Evolutionary conservation across 2,797 vertebrate genomes (phyloP).

Genomic region (Coregonus suidteri): DNA sequence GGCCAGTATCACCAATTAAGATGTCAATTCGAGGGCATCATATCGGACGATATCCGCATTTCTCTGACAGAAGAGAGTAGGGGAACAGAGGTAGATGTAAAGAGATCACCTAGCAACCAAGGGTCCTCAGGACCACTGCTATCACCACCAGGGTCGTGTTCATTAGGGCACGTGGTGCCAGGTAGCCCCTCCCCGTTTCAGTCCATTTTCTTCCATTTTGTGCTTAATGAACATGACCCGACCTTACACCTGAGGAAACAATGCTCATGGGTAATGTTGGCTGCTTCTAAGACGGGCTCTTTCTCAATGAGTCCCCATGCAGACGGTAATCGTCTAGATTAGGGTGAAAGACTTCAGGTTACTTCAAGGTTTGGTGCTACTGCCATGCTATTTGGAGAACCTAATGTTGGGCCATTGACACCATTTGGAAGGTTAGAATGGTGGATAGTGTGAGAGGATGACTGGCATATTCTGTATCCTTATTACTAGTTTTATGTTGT

Average conservation of each 20-base stretch:
- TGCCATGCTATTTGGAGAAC: neutral
- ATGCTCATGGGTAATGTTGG: neutral
- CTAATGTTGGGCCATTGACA: neutral
- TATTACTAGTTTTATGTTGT: neutral
- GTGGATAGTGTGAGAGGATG: neutral
- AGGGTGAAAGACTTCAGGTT: neutral
- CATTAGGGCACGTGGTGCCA: neutral
- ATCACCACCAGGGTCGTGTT: neutral
- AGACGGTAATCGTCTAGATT: neutral
- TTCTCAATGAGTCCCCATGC: neutral
- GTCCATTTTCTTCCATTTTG: neutral
- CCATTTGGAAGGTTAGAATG: neutral
- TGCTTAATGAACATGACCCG: neutral
- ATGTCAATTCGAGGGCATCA: slow-evolving; percentile 47
- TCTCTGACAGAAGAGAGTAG: neutral
- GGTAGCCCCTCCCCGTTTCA: neutral
- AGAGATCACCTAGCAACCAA: slow-evolving; percentile 32
- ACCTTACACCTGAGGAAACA: neutral
- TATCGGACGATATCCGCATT: slow-evolving; percentile 22
- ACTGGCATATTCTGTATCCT: neutral
- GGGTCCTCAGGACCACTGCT: neutral
- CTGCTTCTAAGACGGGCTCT: neutral
- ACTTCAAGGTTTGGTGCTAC: neutral
- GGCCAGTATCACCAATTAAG: slow-evolving; percentile 28
- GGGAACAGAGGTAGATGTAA: slow-evolving; percentile 18